A percentile compares a stretch with the other conserved stretches of the same genome.
Evolutionary conservation across 1,140 invertebrate genomes (phyloP).

Genomic region (Meloidogyne hapla): DNA sequence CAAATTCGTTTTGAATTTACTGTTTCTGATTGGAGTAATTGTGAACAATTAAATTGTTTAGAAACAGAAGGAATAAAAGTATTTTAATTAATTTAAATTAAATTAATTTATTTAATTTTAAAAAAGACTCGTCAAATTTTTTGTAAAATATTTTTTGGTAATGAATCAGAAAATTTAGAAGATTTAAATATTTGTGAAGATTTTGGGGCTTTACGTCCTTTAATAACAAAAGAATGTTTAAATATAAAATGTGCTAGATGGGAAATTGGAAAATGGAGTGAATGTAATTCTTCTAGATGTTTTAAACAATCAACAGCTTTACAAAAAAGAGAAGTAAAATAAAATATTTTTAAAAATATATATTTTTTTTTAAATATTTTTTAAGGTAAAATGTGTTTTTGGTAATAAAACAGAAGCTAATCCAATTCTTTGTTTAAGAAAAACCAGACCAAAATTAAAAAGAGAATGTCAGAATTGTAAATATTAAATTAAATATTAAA

Average conservation of each 20-base stretch:
- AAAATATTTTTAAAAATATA: not conserved
- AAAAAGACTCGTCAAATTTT: constrained; percentile 13
- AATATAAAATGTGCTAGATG: constrained; percentile 53
- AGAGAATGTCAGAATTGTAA: constrained; percentile 53
- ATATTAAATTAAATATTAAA: not conserved
- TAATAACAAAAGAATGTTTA: constrained; percentile 47
- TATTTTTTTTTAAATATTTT: constrained; percentile 33
- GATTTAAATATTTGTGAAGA: constrained; percentile 57
- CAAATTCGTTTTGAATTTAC: constrained; percentile 49
- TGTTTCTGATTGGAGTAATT: constrained; percentile 54
- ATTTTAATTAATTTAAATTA: constrained; percentile 8
- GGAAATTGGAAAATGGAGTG: constrained; percentile 53
- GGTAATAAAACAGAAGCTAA: constrained; percentile 54
- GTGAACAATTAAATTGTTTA: constrained; percentile 48
- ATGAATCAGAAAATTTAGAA: not conserved
- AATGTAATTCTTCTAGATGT: constrained; percentile 42
- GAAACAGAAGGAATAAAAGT: constrained; percentile 49
- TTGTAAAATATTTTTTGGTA: constrained; percentile 35
- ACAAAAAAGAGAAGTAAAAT: not conserved
- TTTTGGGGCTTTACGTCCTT: constrained; percentile 51
- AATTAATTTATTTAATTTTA: not conserved
- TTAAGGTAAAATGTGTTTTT: constrained; percentile 53
- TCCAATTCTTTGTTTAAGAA: constrained; percentile 48
- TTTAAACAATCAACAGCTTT: constrained; percentile 36
- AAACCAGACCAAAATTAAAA: constrained; percentile 55